Evolutionary conservation across 1,140 invertebrate genomes (phyloP).

Genomic region (Melitaea cinxia): DNA sequence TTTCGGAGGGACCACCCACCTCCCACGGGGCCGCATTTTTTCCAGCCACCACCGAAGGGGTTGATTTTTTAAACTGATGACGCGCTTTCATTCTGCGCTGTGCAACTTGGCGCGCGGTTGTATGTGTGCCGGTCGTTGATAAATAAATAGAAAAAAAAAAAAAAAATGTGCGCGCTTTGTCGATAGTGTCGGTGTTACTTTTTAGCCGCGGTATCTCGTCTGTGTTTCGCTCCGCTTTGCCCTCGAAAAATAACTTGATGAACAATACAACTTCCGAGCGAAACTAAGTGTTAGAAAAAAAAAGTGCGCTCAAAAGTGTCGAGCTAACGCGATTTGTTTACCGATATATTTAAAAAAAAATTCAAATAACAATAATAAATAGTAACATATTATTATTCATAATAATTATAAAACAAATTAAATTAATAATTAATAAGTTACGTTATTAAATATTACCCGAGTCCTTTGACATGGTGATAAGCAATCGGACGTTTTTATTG

Average conservation of each 20-base stretch:
- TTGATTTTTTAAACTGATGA: conserved; percentile 84
- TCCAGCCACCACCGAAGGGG: conserved; percentile 77
- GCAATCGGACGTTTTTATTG: conserved; percentile 31
- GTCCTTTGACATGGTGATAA: conserved; percentile 35
- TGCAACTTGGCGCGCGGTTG: conserved; percentile 78
- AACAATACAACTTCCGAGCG: conserved; percentile 62
- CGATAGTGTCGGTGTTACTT: conserved; percentile 71
- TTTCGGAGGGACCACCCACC: conserved; percentile 70
- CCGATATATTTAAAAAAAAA: conserved; percentile 32
- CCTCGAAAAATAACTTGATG: conserved; percentile 44
- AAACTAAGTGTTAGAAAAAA: conserved; percentile 41
- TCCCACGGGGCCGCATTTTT: conserved; percentile 67
- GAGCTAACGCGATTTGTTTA: conserved; percentile 24
- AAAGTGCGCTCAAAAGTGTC: conserved; percentile 19
- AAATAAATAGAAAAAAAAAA: conserved; percentile 77
- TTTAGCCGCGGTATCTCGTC: conserved; percentile 62
- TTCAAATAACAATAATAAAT: conserved; percentile 20
- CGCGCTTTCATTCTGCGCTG: conserved; percentile 82
- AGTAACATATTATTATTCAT: conserved; percentile 1
- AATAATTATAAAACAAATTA: conserved; percentile 25
- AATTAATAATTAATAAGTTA: conserved; percentile 25
- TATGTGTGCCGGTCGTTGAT: conserved; percentile 72
- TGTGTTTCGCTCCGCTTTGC: conserved; percentile 49
- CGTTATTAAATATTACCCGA: conserved; percentile 16
- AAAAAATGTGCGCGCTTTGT: conserved; percentile 67